These are phyloP conservation scores for Bellardia bayeri DNA, from an alignment of 2,888 invertebrate genomes.

Conservation along the genomic window DNA sequence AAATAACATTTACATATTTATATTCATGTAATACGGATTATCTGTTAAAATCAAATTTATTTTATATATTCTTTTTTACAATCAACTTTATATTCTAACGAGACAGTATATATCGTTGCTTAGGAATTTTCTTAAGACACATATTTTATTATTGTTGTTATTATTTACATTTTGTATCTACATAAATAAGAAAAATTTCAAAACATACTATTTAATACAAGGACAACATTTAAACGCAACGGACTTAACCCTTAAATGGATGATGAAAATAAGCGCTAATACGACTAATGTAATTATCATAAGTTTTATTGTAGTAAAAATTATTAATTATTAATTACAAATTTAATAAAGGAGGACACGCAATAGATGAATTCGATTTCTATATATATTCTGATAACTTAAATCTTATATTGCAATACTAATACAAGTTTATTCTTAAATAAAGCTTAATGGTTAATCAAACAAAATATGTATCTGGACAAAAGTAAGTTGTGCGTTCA, in stretches of 20 bases:
- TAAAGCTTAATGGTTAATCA: slow-evolving; percentile 44
- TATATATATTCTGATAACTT: too few species aligned
- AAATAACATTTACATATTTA: too few species aligned
- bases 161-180: slow-evolving; percentile 9
- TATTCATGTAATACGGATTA: not conserved
- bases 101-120: not conserved
- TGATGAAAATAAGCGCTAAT: not conserved
- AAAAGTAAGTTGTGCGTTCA: slow-evolving; percentile 69
- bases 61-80: not conserved
- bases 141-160: slow-evolving; percentile 9
- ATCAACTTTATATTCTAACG: not conserved
- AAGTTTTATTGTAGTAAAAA: too few species aligned
- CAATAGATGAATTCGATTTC: too few species aligned
- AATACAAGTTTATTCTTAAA: not conserved
- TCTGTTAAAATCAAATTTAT: slow-evolving; percentile 9
- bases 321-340: too few species aligned
- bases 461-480: slow-evolving; percentile 34
- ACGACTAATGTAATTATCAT: too few species aligned
- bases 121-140: not conserved
- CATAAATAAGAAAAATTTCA: not conserved
- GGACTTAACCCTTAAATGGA: slow-evolving; percentile 14
- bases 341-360: too few species aligned
- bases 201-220: not conserved
- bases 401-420: too few species aligned
- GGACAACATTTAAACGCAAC: not conserved